A percentile compares a stretch with the other conserved stretches of the same genome.
phyloP scores from a whole-genome alignment of 2,113 vertebrate species.

The Tragelaphus buxtoni region DNA sequence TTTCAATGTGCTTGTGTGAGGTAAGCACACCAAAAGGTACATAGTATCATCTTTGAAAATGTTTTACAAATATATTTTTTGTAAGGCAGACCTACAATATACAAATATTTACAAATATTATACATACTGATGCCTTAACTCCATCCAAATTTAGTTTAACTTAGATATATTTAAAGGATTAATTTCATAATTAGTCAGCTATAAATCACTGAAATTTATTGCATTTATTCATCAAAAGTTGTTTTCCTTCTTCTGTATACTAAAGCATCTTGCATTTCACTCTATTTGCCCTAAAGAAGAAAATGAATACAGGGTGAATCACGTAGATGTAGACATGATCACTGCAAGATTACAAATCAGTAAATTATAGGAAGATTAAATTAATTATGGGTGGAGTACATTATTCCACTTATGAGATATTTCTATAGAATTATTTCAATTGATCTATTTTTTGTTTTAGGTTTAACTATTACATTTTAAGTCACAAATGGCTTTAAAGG shows the following conservation, averaged over 20 bases:
- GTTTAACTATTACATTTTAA: background rate
- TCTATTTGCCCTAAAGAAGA: conserved; percentile 64
- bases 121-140: background rate
- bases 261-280: background rate
- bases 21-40: background rate
- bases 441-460: background rate
- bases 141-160: background rate
- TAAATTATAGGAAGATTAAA: conserved; percentile 62
- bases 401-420: conserved; percentile 29
- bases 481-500: background rate
- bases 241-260: background rate
- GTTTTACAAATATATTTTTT: background rate
- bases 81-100: background rate
- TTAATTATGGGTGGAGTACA: conserved; percentile 61
- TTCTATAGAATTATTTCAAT: conserved; percentile 34
- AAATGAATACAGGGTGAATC: conserved; percentile 64
- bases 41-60: background rate
- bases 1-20: background rate
- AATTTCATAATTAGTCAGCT: background rate
- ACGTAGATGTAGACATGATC: conserved; percentile 20
- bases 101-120: background rate
- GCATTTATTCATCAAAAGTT: background rate
- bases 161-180: background rate
- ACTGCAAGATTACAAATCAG: conserved; percentile 52
- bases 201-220: background rate